Conservation (phyloP, 2,797 vertebrate species). For the Emys orbicularis region DNA sequence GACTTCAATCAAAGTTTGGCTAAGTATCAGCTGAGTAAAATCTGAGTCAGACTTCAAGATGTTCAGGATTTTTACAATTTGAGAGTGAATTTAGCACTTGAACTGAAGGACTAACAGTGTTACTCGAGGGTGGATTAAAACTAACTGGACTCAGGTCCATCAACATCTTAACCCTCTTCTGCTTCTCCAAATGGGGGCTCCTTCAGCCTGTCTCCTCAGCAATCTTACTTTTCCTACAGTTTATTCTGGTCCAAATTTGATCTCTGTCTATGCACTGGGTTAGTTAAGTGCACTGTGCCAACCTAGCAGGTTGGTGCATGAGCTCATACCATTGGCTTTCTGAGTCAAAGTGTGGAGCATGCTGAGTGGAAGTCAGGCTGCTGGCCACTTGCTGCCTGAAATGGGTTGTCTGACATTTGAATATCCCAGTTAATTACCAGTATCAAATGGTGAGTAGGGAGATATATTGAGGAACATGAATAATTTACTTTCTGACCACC, state of each 20-base stretch:
- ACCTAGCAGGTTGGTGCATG: neutral
- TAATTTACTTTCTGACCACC: neutral
- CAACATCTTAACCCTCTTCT: neutral
- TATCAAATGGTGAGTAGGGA: neutral
- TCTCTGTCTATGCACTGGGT: neutral
- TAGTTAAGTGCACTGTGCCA: neutral
- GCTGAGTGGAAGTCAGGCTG: neutral
- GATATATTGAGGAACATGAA: neutral
- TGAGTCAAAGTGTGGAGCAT: neutral
- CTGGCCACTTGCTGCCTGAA: neutral
- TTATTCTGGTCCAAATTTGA: neutral
- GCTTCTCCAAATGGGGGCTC: neutral
- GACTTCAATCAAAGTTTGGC: neutral
- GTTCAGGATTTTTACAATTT: neutral
- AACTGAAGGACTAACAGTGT: accelerated
- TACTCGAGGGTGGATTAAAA: neutral
- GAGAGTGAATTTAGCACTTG: neutral
- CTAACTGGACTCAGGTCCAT: neutral
- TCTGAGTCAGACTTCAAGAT: neutral
- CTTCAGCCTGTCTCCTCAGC: neutral
- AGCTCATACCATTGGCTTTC: accelerated
- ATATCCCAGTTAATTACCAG: neutral
- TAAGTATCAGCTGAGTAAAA: neutral
- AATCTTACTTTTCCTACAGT: neutral
- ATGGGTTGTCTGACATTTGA: neutral